phyloP scores from a whole-genome alignment of 2,888 invertebrate genomes.

The Mimas tiliae region DNA sequence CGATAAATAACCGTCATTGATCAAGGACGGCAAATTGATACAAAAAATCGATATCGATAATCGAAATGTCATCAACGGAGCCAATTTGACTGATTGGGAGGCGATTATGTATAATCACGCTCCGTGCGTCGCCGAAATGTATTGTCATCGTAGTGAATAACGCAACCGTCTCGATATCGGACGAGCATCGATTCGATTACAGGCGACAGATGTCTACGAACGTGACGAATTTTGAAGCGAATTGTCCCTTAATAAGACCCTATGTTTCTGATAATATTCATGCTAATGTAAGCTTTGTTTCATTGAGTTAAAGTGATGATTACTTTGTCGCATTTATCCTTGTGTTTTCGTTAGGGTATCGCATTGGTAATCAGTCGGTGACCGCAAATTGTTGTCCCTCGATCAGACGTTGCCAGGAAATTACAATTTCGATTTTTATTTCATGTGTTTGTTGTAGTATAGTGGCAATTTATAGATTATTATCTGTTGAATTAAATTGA shows the following conservation, averaged over 20 bases:
- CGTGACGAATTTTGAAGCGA: slow-evolving; percentile 82
- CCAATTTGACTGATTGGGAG: slow-evolving; percentile 66
- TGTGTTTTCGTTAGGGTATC: slow-evolving; percentile 63
- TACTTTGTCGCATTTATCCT: slow-evolving; percentile 39
- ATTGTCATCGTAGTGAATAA: slow-evolving; percentile 83
- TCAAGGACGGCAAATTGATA: slow-evolving; percentile 26
- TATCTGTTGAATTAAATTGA: background rate
- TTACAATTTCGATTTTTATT: slow-evolving; percentile 82
- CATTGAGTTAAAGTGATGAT: slow-evolving; percentile 39
- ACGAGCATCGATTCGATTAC: slow-evolving; percentile 73
- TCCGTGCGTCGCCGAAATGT: slow-evolving; percentile 64
- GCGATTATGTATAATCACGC: slow-evolving; percentile 75
- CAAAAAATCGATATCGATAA: slow-evolving; percentile 56
- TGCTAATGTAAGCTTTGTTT: slow-evolving; percentile 39
- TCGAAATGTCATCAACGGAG: slow-evolving; percentile 72
- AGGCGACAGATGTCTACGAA: slow-evolving; percentile 82
- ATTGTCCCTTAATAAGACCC: slow-evolving; percentile 50
- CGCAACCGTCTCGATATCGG: slow-evolving; percentile 74
- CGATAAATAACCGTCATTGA: slow-evolving; percentile 7
- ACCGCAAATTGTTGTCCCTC: slow-evolving; percentile 85
- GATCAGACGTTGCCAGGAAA: slow-evolving; percentile 81
- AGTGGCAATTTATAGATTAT: slow-evolving; percentile 44
- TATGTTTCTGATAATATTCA: slow-evolving; percentile 36
- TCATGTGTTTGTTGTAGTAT: slow-evolving; percentile 65
- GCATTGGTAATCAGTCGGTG: slow-evolving; percentile 81